Evolutionary conservation across 1,140 invertebrate genomes (phyloP), one percentile per base, ranked within the genome.

Genomic region (Zaprionus nigranus): DNA sequence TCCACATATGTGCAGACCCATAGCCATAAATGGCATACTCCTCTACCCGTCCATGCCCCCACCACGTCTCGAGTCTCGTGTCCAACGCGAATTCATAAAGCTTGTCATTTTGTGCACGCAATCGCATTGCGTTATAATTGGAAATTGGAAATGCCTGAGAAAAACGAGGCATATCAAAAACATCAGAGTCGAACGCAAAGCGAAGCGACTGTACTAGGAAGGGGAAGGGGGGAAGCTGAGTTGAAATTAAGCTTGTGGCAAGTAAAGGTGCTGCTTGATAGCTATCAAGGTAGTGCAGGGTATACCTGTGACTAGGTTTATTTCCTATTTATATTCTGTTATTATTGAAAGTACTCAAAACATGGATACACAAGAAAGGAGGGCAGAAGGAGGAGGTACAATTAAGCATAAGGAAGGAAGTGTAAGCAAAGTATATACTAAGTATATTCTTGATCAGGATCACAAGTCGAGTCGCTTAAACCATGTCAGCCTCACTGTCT

Each of bases 51-150:
- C 17, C 24, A n/a, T n/a, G n/a, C n/a, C 34, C 12, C 43, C 11
- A 38, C 56, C 7, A 12, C 51, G 78, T 66, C 60, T 75, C 36
- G 65, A 57, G 65, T 76, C 58, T 75, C 36, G 65, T 60, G 65
- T 76, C 58, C 83, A 79, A 66, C 70, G 78, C 81, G 81, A 82
- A 80, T 90, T 85, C 69, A 81, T 88, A 84, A 90, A 87, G 81
- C 77, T 84, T 88, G 84, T 88, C 84, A 88, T 88, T 88, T 88
- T 71, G 83, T 83, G 84, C 84, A 88, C 84, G 84, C 86, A 90
- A 88, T 81, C 78, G 74, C 60, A 71, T 78, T 83, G 83, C 83
- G 75, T 88, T 88, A 88, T 87, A 87, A 88, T 88, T 87, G 84
- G 81, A 81, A 87, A 87, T 87, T 87, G 83, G 66, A 88, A 87